Base-by-base conservation (phyloP, 2,797 vertebrate species). In the Hybognathus amarus region DNA sequence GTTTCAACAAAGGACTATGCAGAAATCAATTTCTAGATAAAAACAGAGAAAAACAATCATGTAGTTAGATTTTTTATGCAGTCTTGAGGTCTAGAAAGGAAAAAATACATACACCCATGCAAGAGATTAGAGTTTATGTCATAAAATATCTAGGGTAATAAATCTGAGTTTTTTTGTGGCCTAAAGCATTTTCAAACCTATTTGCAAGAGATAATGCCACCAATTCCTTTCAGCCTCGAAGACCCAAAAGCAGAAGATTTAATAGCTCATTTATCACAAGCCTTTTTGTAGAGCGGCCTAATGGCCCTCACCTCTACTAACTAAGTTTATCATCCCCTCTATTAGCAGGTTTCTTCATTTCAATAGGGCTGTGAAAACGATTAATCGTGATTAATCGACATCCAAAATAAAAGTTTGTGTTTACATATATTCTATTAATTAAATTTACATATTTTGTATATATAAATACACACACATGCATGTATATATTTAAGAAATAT, bases 171-270 rank as follows among this genome's bases (percentile, higher is more conserved):
- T 92, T 90, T 90, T 92, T 91, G 89, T 94, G 91, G 92, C 94
- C 92, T 90, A 91, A 88, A 94, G 93, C 92, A 88, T 93, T 95
- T 95, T 92, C 90, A 93, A 92, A 93, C 88, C 92, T 92, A 94
- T 95, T 95, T 94, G 93, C 92, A 90, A 89, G 90, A 92, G 93
- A 94, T 95, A 94, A 95, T 94, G 93, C 93, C 93, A 92, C 92
- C 92, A 90, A 92, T 94, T 93, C 88, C 89, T 91, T 89, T 84
- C 84, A 88, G 92, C 92, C 92, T 90, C 89, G 88, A 92, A 92
- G 92, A 93, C 87, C 68, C 85, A 82, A 74, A 84, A 90, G 89
- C 89, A 83, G 3, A 63, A 15, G 61, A 17, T 63, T 63, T 30
- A 63, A 30, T 85, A 91, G 84, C 90, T 92, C 93, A 93, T 95